Evolutionary conservation across 2,797 vertebrate genomes (phyloP), one percentile per base, ranked within the genome.

Genomic region (Loris lydekkerianus): DNA sequence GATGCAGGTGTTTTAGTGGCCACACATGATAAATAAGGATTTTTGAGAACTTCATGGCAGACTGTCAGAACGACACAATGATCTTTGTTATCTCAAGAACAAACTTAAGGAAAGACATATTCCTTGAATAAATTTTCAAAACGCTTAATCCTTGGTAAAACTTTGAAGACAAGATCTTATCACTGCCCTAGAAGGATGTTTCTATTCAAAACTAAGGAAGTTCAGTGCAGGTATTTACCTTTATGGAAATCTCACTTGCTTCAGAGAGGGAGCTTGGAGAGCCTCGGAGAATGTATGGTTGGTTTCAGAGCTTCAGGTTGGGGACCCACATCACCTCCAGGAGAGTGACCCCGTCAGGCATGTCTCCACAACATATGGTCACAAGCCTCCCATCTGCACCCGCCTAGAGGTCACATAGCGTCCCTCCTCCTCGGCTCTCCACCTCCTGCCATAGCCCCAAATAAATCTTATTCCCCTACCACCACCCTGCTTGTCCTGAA

Each of bases 41-140:
- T 84, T 73, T 75, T 37, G 49, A 69, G 53, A 88, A 70, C n/a
- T 37, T 72, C 25, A 18, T 65, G 61, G 20, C 49, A 58, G 34
- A 2, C 25, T 84, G 63, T 46, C 27, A 69, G 43, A 91, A 63
- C 34, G 53, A 43, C n/a, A 81, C 37, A 5, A 70, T 65, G 37
- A 77, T 82, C n/a, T 40, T 78, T 15, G 72, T 78, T 75, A 67
- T 43, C 58, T 81, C 49, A 75, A 67, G 49, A 92, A 86, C 40
- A 23, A 92, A 75, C 14, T 65, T 80, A 49, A 53, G 37, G 58
- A 73, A 82, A 88, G 29, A 80, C 94, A 67, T 49, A 11, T 60
- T 92, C 49, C 34, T 75, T 29, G 37, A 69, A 27, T 75, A 18
- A 81, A 21, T 92, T 90, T 86, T 81, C 67, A 81, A 31, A 85